Evolutionary conservation across 2,888 invertebrate genomes (phyloP).

Genomic region (Trissonchulus latispiculum): DNA sequence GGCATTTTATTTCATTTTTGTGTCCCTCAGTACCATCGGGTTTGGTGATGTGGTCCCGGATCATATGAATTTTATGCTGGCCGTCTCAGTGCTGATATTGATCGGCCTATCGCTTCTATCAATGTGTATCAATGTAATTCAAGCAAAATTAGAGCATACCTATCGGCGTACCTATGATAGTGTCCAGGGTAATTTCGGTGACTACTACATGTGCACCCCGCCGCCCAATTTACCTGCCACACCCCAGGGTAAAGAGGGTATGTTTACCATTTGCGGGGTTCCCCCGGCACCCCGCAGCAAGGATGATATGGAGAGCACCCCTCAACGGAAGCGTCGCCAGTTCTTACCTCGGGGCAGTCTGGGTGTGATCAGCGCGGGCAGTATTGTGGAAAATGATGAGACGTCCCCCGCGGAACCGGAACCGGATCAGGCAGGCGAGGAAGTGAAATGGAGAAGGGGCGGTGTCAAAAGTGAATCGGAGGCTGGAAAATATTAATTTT

Average conservation of each 20-base stretch:
- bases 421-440: no score
- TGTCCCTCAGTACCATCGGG: slow-evolving; percentile 2
- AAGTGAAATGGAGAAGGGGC: no score
- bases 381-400: not conserved
- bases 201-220: not conserved
- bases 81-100: not conserved
- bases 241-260: not conserved
- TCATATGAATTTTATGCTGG: not conserved
- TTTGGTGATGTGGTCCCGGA: slow-evolving; percentile 4
- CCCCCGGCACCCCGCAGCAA: not conserved
- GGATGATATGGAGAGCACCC: not conserved
- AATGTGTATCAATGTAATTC: slow-evolving; percentile 10
- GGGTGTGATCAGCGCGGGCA: not conserved
- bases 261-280: not conserved
- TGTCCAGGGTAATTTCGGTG: not conserved
- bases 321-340: not conserved
- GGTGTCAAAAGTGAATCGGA: no score
- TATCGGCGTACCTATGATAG: not conserved
- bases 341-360: not conserved
- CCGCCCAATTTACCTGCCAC: not conserved
- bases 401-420: no score
- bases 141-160: not conserved
- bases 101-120: slow-evolving; percentile 3
- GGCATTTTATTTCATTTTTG: slow-evolving; percentile 8
- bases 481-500: no score